Base-by-base conservation (phyloP, 2,113 vertebrate species). In the Aphelocoma coerulescens region DNA sequence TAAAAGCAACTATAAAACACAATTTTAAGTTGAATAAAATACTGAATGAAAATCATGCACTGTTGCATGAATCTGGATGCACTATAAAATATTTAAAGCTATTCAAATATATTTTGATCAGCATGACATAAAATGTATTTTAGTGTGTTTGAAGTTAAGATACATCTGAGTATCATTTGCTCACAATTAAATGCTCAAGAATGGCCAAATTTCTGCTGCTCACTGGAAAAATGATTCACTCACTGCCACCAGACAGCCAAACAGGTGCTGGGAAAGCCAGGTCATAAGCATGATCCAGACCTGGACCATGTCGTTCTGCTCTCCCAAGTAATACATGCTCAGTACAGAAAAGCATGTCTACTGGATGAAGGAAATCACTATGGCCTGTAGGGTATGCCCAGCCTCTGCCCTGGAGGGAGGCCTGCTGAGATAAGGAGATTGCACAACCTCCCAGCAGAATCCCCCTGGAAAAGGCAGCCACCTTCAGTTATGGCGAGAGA, bases 311-410 rank as follows among this genome's bases (percentile, higher is more conserved):
- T 18, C 68, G 11, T 46, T 74, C 23, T 41, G 26, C 24, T 33
- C 74, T 77, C 32, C 19, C 5, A 3, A 44, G 30, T 52, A 20
- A 57, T 3, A 32, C 6, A 10, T 1, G 0, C 3, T 46, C 17
- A 27, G n/a, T 11, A 32, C 1, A 4, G 18, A 51, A 48, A 21
- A 57, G 22, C 15, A 30, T 6, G 63, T 54, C 14, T 20, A 28
- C 12, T 22, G 37, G 44, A 51, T 22, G 33, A 89, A 73, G 62
- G 41, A 78, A 73, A 33, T 43, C 28, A 44, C n/a, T 3, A 0
- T 15, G 33, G 35, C 26, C 11, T 41, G 12, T 41, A 41, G 39
- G 39, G 12, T 41, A 41, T 41, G 39, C 39, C 39, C 39, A 41
- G 12, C 39, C 39, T 41, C 39, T 41, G 39, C 39, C 39, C 39